Base-by-base conservation (phyloP, 2,888 invertebrate genomes). In the Drosophila neotestacea region DNA sequence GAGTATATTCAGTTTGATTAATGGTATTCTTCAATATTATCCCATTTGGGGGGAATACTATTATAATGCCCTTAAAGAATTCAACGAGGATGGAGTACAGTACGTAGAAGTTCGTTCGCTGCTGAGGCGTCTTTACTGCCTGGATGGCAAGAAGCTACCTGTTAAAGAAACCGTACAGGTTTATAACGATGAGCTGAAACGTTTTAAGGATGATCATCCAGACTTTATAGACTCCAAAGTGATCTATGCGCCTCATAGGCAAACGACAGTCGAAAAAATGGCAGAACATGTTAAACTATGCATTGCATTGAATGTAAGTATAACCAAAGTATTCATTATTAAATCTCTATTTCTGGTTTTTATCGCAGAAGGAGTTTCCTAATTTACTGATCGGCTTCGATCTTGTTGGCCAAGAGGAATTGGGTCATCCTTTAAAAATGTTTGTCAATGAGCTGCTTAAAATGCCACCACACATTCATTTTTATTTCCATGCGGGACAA, bases 401-500 rank as follows among this genome's bases (percentile, higher is more conserved):
- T 92, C 93, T 97, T 60, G 96, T 97, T 0, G 96, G 96, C 0
- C 95, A 95, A 82, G 97, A 97, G 90, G 96, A 97, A 81, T 91
- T 92, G 46, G 96, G 96, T 0, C 91, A 93, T 48, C 94, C 95
- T 0, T 89, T 97, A 2, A 89, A 94, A 32, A 93, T 94, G 16
- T 96, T 95, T 73, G 93, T 94, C 0, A 93, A 94, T 0, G 92
- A 94, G 71, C 88, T 96, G 27, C 78, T 93, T 7, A 90, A 92
- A 7, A 89, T 93, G 9, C 93, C 93, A 0, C 90, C 93, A 0
- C 62, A 87, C 34, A 92, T 96, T 0, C 92, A 94, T 54, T 95
- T 94, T 83, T 96, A 95, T 90, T 96, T 96, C 82, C 96, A 97
- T 87, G 96, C 96, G 0, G 97, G 96, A 0, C 96, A 97, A 92